A percentile compares a stretch with the other conserved stretches of the same genome.
phyloP scores from a whole-genome alignment of 2,888 invertebrate genomes.

The Acronicta aceris region DNA sequence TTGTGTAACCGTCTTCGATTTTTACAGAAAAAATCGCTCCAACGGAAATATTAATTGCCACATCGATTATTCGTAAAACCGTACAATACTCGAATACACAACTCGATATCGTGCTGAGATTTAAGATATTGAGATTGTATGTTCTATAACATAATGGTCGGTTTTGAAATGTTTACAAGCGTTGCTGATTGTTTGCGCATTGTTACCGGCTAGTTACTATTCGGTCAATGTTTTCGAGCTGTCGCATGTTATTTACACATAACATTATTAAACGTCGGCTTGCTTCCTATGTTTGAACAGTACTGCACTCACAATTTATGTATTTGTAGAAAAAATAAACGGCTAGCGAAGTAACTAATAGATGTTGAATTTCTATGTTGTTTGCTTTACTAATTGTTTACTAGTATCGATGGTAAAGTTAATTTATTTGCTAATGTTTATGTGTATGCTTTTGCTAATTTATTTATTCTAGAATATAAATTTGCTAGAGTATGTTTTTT shows the following conservation, averaged over 20 bases:
- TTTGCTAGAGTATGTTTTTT: background rate
- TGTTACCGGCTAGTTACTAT: constrained; percentile 44
- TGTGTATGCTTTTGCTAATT: constrained; percentile 10
- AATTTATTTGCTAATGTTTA: constrained; percentile 23
- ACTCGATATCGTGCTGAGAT: background rate
- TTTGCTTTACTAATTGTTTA: constrained; percentile 32
- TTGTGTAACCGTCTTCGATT: background rate
- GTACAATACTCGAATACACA: constrained; percentile 9
- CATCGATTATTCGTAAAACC: constrained; percentile 17
- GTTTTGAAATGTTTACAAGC: constrained; percentile 55
- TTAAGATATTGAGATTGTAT: constrained; percentile 29
- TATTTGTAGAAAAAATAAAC: constrained; percentile 49
- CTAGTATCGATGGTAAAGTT: constrained; percentile 23
- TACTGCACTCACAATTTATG: constrained; percentile 33
- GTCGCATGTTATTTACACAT: constrained; percentile 48
- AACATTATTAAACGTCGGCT: constrained; percentile 28
- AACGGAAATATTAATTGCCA: constrained; percentile 7
- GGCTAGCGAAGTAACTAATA: constrained; percentile 34
- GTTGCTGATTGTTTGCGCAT: constrained; percentile 56
- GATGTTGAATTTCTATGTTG: constrained; percentile 28
- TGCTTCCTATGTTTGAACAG: constrained; percentile 36
- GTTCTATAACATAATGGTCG: constrained; percentile 22
- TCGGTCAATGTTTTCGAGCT: constrained; percentile 51
- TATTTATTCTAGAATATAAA: background rate
- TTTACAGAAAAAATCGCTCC: background rate